Percentiles rank a stretch among this genome's conserved stretches.
Evolutionary conservation across 2,888 invertebrate genomes (phyloP).

Genomic region (Alsophila aescularia): DNA sequence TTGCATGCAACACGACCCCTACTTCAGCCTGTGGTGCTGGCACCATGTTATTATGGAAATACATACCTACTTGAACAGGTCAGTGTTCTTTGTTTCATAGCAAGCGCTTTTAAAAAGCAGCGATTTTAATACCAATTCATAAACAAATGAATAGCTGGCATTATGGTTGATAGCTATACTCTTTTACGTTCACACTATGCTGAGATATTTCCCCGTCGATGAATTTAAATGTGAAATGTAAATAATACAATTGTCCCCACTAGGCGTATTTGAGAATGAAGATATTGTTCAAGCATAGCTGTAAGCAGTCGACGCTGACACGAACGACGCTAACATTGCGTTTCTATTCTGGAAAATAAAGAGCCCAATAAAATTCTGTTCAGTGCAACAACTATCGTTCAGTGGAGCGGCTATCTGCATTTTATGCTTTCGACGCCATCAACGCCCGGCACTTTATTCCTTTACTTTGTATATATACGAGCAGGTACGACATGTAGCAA

Average conservation of each 20-base stretch:
- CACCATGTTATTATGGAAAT: conserved; percentile 74
- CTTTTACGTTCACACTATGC: conserved; percentile 26
- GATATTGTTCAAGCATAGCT: conserved; percentile 40
- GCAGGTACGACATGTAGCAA: conserved; percentile 28
- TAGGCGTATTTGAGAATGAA: conserved; percentile 29
- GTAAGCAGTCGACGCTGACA: conserved; percentile 21
- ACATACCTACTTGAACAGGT: conserved; percentile 63
- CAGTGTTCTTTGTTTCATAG: conserved; percentile 66
- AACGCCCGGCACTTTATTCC: conserved; percentile 60
- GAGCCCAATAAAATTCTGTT: conserved; percentile 69
- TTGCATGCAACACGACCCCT: conserved; percentile 57
- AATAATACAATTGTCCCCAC: conserved; percentile 21
- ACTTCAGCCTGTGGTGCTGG: conserved; percentile 40
- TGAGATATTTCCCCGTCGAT: conserved; percentile 41
- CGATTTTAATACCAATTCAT: conserved; percentile 42
- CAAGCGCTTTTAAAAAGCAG: conserved; percentile 54
- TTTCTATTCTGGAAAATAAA: conserved; percentile 40
- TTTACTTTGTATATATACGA: conserved; percentile 62
- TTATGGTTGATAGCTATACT: conserved; percentile 2
- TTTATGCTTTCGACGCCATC: conserved; percentile 70
- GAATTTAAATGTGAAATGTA: conserved; percentile 25
- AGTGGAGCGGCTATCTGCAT: conserved; percentile 71
- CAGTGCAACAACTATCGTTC: conserved; percentile 66
- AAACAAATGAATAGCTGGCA: conserved; percentile 24
- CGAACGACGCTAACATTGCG: conserved; percentile 22